phyloP scores from a whole-genome alignment of 2,113 vertebrate species.

The Athene cunicularia region DNA sequence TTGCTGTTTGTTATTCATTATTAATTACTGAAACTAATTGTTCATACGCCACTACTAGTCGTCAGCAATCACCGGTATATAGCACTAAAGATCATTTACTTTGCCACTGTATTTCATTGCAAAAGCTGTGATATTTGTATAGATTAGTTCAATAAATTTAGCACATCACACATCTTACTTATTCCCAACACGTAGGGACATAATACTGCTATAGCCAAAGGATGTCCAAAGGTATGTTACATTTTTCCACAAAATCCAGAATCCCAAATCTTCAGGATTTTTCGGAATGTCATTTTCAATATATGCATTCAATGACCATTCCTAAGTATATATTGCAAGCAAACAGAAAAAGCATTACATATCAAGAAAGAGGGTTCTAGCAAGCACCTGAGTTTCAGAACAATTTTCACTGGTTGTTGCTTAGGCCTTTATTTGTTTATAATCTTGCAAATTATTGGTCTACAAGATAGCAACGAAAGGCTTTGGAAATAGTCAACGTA shows the following conservation, averaged over 20 bases:
- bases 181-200: fast-evolving
- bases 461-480: not conserved
- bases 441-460: not conserved
- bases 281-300: not conserved
- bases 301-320: fast-evolving
- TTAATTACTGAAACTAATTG: not conserved
- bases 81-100: not conserved
- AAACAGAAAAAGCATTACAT: not conserved
- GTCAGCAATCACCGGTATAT: not conserved
- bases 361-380: not conserved
- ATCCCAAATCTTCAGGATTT: not conserved
- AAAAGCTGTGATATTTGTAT: not conserved
- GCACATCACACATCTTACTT: not conserved
- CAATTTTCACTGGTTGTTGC: not conserved
- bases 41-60: not conserved
- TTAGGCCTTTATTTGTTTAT: not conserved
- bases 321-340: not conserved
- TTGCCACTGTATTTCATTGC: not conserved
- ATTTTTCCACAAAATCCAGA: not conserved
- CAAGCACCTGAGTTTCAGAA: not conserved
- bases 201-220: not conserved
- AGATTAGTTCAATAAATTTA: not conserved
- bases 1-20: not conserved
- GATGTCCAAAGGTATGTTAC: not conserved
- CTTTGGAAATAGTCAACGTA: not conserved